phyloP scores from a whole-genome alignment of 2,113 vertebrate species.

The Gnathonemus longibarbis region DNA sequence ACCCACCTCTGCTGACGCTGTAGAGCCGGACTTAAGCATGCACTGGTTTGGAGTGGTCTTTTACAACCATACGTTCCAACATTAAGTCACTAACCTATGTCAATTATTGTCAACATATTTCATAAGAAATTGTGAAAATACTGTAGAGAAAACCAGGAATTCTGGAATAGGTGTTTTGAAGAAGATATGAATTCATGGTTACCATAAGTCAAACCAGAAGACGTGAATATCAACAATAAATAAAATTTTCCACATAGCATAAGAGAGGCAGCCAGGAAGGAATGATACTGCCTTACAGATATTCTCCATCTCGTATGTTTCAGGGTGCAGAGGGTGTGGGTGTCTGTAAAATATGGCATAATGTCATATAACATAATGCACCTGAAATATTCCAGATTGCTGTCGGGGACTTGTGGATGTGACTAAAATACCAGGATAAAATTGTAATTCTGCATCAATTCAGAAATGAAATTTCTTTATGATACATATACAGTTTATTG shows the following conservation, averaged over 20 bases:
- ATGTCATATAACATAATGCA: not conserved
- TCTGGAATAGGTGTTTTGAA: not conserved
- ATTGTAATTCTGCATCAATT: not conserved
- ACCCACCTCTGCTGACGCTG: not conserved
- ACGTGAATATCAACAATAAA: not conserved
- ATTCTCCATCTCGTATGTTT: not conserved
- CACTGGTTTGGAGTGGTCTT: not conserved
- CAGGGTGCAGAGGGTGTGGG: not conserved
- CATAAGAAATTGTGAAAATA: not conserved
- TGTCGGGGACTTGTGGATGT: not conserved
- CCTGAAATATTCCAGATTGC: not conserved
- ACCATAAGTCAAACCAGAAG: not conserved
- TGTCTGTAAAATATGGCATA: not conserved
- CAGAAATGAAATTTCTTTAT: not conserved
- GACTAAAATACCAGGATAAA: not conserved
- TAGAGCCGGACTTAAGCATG: not conserved
- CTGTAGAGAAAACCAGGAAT: not conserved
- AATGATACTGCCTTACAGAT: not conserved
- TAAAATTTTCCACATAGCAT: not conserved
- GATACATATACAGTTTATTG: not conserved
- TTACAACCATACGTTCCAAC: not conserved
- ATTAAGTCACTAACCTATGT: not conserved
- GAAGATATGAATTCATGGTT: not conserved
- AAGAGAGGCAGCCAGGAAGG: not conserved
- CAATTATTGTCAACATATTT: not conserved